These are phyloP conservation scores for Cirrhinus molitorella DNA, from an alignment of 2,797 vertebrate species.

Conservation along the genomic window DNA sequence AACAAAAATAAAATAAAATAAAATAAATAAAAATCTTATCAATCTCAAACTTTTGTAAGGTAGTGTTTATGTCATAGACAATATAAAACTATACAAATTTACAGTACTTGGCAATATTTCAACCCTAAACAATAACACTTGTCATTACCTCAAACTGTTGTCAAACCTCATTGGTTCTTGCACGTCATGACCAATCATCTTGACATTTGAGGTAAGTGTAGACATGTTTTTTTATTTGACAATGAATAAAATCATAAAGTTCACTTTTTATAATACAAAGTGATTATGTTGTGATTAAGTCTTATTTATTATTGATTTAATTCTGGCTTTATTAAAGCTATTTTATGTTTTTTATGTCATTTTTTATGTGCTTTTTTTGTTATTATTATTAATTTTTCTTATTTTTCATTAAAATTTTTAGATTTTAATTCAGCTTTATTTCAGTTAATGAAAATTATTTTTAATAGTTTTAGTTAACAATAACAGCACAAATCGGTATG, in stretches of 20 bases:
- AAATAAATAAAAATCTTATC: neutral
- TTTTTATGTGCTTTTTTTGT: neutral
- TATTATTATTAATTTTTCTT: too few species aligned
- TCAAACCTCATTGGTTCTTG: neutral
- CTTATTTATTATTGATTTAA: neutral
- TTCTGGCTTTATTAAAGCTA: neutral
- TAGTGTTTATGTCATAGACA: neutral
- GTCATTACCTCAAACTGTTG: neutral
- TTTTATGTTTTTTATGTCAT: neutral
- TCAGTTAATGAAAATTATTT: neutral
- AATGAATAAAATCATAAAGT: neutral
- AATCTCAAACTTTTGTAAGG: neutral
- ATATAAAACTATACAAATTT: neutral
- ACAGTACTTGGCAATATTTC: neutral
- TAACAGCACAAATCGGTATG: neutral
- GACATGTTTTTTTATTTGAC: neutral
- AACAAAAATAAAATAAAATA: too few species aligned
- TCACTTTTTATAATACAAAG: neutral
- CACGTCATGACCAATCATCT: neutral
- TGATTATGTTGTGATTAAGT: neutral
- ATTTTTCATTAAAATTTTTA: neutral
- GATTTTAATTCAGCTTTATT: neutral
- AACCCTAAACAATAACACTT: neutral
- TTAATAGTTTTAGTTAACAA: neutral
- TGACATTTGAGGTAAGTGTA: neutral